Conservation (phyloP, 2,888 invertebrate genomes). For the Amphipyra tragopoginis region DNA sequence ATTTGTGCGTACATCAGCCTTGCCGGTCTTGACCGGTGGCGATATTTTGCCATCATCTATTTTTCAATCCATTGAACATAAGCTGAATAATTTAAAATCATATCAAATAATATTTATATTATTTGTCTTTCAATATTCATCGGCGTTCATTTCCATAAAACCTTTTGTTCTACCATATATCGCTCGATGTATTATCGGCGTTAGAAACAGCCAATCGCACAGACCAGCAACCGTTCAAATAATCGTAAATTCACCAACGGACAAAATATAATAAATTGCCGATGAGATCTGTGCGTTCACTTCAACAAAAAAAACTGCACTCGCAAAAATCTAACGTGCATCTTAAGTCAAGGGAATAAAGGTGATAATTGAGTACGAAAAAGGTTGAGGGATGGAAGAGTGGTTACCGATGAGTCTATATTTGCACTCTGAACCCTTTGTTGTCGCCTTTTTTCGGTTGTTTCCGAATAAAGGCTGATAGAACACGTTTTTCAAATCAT, state of each 20-base stretch:
- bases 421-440: constrained; percentile 88
- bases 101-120: constrained; percentile 30
- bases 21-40: not conserved
- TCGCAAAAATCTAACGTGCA: constrained; percentile 47
- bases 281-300: constrained; percentile 87
- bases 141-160: constrained; percentile 55
- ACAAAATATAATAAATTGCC: constrained; percentile 90
- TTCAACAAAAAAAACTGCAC: constrained; percentile 67
- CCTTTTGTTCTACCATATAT: constrained; percentile 63
- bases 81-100: constrained; percentile 10
- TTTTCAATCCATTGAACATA: constrained; percentile 8
- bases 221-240: constrained; percentile 86
- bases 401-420: constrained; percentile 80
- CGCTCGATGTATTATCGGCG: constrained; percentile 79
- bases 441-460: constrained; percentile 89
- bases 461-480: constrained; percentile 89
- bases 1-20: no score
- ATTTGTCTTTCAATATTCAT: constrained; percentile 54
- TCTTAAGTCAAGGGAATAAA: constrained; percentile 58
- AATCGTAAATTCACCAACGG: constrained; percentile 88
- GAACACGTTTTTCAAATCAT: constrained; percentile 90
- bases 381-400: constrained; percentile 26
- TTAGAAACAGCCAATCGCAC: constrained; percentile 86
- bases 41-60: not conserved
- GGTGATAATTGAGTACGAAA: constrained; percentile 62